phyloP scores from a whole-genome alignment of 2,797 vertebrate species.

The Urocyon cinereoargenteus region DNA sequence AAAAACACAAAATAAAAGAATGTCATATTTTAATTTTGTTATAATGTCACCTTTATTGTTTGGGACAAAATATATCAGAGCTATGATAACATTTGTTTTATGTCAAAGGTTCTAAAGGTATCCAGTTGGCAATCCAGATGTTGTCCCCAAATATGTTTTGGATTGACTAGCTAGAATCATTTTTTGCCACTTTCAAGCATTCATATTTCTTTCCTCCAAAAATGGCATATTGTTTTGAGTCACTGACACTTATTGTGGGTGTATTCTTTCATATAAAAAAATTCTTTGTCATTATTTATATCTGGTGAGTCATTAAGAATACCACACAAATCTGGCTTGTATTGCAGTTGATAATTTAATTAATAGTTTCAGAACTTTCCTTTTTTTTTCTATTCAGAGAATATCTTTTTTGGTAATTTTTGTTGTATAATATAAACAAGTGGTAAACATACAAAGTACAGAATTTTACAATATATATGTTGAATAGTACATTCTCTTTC shows the following conservation, averaged over 20 bases:
- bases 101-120: background rate
- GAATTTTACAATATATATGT: background rate
- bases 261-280: slow-evolving; percentile 16
- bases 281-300: slow-evolving; percentile 19
- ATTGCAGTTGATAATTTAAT: slow-evolving; percentile 1
- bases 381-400: background rate
- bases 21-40: background rate
- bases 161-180: background rate
- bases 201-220: background rate
- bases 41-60: background rate
- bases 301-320: background rate
- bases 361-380: background rate
- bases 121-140: background rate
- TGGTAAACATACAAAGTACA: background rate
- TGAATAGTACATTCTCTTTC: background rate
- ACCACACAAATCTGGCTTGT: background rate
- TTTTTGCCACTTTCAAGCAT: background rate
- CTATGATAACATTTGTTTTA: background rate
- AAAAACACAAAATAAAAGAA: background rate
- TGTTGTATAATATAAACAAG: background rate
- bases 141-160: background rate
- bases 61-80: background rate
- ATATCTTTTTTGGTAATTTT: background rate
- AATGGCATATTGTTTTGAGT: background rate
- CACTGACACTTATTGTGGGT: background rate